A percentile compares a stretch with the other conserved stretches of the same genome.
phyloP scores from a whole-genome alignment of 1,140 invertebrate species.

The Drosophila eugracilis region DNA sequence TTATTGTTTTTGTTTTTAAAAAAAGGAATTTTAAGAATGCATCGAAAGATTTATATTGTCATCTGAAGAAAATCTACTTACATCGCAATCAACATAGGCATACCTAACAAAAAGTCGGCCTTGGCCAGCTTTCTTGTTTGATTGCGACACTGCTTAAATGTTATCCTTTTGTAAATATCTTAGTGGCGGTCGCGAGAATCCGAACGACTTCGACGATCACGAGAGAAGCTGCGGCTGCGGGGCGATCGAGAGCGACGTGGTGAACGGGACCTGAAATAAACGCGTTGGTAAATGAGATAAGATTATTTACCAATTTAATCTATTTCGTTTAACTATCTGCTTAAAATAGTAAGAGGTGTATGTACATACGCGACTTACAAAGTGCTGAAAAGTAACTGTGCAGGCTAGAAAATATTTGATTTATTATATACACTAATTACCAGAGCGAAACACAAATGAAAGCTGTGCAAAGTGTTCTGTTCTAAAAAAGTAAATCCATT shows the following conservation, averaged over 20 bases:
- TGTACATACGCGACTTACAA: slow-evolving; percentile 21
- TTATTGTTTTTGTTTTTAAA: slow-evolving; percentile 31
- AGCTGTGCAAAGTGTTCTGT: background rate
- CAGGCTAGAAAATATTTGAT: background rate
- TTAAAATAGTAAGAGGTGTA: background rate
- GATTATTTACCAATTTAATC: background rate
- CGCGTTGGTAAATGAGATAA: slow-evolving; percentile 9
- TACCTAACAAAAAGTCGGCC: background rate
- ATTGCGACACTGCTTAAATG: slow-evolving; percentile 34
- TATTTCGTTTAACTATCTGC: background rate
- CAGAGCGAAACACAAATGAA: slow-evolving; percentile 5
- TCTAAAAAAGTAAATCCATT: background rate
- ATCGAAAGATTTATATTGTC: slow-evolving; percentile 35
- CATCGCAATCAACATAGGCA: slow-evolving; percentile 15
- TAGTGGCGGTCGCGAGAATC: slow-evolving; percentile 61
- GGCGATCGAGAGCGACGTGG: slow-evolving; percentile 60
- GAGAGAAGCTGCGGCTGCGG: slow-evolving; percentile 63
- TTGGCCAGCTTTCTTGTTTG: background rate
- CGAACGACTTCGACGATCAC: slow-evolving; percentile 58
- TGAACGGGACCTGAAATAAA: slow-evolving; percentile 59
- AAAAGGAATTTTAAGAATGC: slow-evolving; percentile 24
- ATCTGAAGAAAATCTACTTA: slow-evolving; percentile 22
- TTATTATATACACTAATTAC: background rate
- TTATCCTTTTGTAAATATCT: slow-evolving; percentile 34
- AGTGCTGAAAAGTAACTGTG: background rate